Evolutionary conservation across 1,140 invertebrate species (phyloP).

Genomic region (Akabosia matsudoensis): DNA sequence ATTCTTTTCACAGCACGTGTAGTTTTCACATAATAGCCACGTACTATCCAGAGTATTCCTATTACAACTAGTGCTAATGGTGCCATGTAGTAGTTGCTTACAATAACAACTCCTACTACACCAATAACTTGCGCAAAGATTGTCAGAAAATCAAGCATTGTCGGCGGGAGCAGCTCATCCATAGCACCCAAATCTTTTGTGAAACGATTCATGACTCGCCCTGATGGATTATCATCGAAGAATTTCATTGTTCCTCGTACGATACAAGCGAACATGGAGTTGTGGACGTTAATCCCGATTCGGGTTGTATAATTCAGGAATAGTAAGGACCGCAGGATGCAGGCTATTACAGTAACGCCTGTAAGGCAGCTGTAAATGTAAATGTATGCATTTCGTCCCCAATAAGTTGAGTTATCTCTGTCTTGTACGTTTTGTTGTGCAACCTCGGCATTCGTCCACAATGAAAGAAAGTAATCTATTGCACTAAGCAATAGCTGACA

Average conservation of each 20-base stretch:
- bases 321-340: neutral
- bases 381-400: neutral
- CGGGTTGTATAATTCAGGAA: constrained; percentile 13
- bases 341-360: neutral
- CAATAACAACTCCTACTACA: constrained; percentile 3
- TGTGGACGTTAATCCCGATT: constrained; percentile 55
- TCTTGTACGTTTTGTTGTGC: neutral
- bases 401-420: neutral
- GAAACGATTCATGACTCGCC: constrained; percentile 70
- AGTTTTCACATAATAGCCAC: constrained; percentile 40
- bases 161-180: constrained; percentile 77
- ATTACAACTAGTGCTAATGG: constrained; percentile 28
- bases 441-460: constrained; percentile 27
- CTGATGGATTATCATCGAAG: constrained; percentile 55
- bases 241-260: constrained; percentile 53
- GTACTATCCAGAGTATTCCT: constrained; percentile 24
- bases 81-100: constrained; percentile 27
- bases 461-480: constrained; percentile 33
- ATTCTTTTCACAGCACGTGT: constrained; percentile 39
- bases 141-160: constrained; percentile 62
- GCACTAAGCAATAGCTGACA: constrained; percentile 29
- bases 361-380: neutral
- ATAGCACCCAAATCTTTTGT: constrained; percentile 75
- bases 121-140: constrained; percentile 16
- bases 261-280: constrained; percentile 54